A percentile compares a stretch with the other conserved stretches of the same genome.
phyloP scores from a whole-genome alignment of 1,140 invertebrate species.

The Ceratitis capitata region DNA sequence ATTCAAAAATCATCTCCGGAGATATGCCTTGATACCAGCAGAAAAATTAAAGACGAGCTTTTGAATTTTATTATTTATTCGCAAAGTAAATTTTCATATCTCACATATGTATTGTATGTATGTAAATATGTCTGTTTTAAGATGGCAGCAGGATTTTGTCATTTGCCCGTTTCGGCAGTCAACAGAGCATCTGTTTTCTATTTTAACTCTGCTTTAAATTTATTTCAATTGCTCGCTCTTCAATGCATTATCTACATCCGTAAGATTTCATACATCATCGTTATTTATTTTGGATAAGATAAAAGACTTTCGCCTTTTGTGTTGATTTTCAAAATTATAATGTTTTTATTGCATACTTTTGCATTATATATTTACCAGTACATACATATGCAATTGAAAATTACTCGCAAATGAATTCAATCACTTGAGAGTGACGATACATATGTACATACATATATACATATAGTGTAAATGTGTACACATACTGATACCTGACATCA shows the following conservation, averaged over 20 bases:
- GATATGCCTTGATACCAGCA: too few relatives aligned
- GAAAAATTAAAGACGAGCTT: too few relatives aligned
- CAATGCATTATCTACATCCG: neutral
- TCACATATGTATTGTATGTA: too few relatives aligned
- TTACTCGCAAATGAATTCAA: too few relatives aligned
- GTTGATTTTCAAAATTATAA: constrained; percentile 14
- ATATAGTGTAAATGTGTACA: neutral
- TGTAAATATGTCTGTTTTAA: too few relatives aligned
- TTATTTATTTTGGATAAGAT: constrained; percentile 42
- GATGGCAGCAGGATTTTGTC: too few relatives aligned
- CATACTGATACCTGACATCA: neutral
- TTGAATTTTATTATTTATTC: too few relatives aligned
- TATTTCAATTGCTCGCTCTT: neutral
- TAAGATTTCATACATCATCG: constrained; percentile 41
- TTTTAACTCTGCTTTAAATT: neutral
- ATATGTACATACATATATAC: neutral
- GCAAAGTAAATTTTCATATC: too few relatives aligned
- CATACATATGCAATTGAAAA: neutral
- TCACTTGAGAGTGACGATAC: too few relatives aligned
- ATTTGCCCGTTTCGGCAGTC: constrained; percentile 9
- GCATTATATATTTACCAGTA: neutral
- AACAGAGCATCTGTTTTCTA: constrained; percentile 8
- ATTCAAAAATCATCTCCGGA: too few relatives aligned
- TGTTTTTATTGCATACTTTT: neutral
- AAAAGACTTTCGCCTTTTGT: constrained; percentile 10